phyloP scores from a whole-genome alignment of 2,113 vertebrate genomes.

The Platichthys flesus region DNA sequence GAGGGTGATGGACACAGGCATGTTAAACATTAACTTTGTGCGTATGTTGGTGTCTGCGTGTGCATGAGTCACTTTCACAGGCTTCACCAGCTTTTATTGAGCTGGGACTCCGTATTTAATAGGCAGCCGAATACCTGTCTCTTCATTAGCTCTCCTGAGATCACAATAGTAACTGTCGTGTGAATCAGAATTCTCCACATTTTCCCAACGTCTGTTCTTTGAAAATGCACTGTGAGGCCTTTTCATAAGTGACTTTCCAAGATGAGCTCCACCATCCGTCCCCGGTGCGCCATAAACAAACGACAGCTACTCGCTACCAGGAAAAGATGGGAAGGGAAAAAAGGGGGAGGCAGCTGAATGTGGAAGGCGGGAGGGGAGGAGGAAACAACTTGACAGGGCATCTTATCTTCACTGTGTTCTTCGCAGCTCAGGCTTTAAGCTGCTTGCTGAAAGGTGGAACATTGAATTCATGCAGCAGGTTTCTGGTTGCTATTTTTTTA shows the following conservation, averaged over 20 bases:
- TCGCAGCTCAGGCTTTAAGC: conserved; percentile 54
- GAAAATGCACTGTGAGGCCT: conserved; percentile 33
- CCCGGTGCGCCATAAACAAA: conserved; percentile 67
- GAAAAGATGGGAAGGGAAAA: conserved; percentile 24
- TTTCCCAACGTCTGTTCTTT: conserved; percentile 41
- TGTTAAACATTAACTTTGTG: conserved; percentile 4
- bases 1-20: background rate
- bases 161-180: conserved; percentile 66
- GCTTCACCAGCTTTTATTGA: no score
- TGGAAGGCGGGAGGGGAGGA: conserved; percentile 34
- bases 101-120: conserved; percentile 49
- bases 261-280: conserved; percentile 40
- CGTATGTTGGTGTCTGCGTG: conserved; percentile 15
- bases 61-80: conserved; percentile 61
- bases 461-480: conserved; percentile 56
- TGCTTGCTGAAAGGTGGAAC: conserved; percentile 54
- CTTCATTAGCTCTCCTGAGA: conserved; percentile 68
- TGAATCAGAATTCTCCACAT: conserved; percentile 61
- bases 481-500: conserved; percentile 4
- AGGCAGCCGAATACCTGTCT: conserved; percentile 66
- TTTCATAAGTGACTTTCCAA: conserved; percentile 55
- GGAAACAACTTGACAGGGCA: conserved; percentile 64
- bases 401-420: conserved; percentile 68
- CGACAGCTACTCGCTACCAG: conserved; percentile 38
- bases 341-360: conserved; percentile 32